Percentiles rank a stretch among this genome's conserved stretches.
These are phyloP conservation scores for Timandra comae DNA, from an alignment of 2,888 invertebrate genomes.

Conservation along the genomic window DNA sequence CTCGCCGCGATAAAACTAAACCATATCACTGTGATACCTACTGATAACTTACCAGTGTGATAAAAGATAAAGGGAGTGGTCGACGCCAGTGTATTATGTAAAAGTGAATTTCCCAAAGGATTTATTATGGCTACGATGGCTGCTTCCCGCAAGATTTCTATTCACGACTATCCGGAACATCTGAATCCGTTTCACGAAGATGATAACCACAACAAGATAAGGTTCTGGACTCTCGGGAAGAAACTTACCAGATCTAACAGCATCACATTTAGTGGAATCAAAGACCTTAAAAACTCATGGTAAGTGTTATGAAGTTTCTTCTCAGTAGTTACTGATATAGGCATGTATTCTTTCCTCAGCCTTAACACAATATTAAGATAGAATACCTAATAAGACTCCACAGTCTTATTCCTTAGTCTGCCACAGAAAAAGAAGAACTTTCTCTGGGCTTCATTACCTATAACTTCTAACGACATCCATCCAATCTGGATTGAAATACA, in stretches of 20 bases:
- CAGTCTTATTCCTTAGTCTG: no score
- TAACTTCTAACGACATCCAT: no score
- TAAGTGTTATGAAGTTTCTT: no score
- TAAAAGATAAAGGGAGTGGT: slow-evolving; percentile 69
- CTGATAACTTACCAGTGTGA: slow-evolving; percentile 44
- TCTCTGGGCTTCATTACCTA: no score
- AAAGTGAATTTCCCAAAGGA: slow-evolving; percentile 41
- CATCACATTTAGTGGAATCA: slow-evolving; percentile 78
- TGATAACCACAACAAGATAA: slow-evolving; percentile 78
- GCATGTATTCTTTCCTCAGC: no score
- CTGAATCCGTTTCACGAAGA: slow-evolving; percentile 85
- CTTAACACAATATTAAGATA: no score
- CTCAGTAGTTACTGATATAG: no score
- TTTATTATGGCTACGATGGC: slow-evolving; percentile 60
- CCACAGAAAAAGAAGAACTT: no score
- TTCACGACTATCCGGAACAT: slow-evolving; percentile 85
- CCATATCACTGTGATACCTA: slow-evolving; percentile 33
- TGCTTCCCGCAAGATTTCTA: slow-evolving; percentile 71
- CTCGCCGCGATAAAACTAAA: slow-evolving; percentile 62
- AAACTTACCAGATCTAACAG: slow-evolving; percentile 76
- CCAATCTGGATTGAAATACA: no score
- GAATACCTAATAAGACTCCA: no score
- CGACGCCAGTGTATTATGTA: slow-evolving; percentile 69
- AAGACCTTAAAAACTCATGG: slow-evolving; percentile 77
- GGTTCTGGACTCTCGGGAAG: slow-evolving; percentile 78